Base-by-base conservation (phyloP, 37 sponge, comb jelly and placozoan species). In the Halisarca cf. caerulea region DNA sequence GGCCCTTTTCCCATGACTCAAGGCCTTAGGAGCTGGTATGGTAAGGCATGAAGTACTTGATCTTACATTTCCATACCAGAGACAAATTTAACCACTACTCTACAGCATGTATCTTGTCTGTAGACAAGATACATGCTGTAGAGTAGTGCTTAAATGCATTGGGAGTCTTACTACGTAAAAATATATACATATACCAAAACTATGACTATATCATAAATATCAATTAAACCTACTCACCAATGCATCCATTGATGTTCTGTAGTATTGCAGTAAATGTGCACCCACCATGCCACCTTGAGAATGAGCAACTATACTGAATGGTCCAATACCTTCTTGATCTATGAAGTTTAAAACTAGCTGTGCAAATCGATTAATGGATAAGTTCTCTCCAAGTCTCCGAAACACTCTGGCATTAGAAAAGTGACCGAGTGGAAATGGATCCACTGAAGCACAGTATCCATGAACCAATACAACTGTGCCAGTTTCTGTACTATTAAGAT, bases 261-360 rank as follows among this genome's bases (percentile, higher is more conserved):
- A 75, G 58, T 80, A 84, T 38, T 75, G 4, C 30, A 69, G 18
- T 59, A 84, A 32, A 55, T 84, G 77, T 2, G 38, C 3, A 34
- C 47, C 61, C 21, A 75, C 85, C 60, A 84, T 47, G 33, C 85
- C 85, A n/a, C 85, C 85, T 25, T 84, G 85, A 30, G 85, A 84
- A 60, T 84, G 85, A 23, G 78, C 85, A n/a, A 73, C 85, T 23
- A 84, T 71, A 55, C 85, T 57, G 37, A 51, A 84, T 7, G 54
- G 23, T 8, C 79, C 78, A n/a, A 75, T 32, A 11, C 44, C 8
- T 18, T 43, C 39, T 40, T 41, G 23, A 2, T 30, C 40, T 4
- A 51, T 35, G 38, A 84, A 84, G 11, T 81, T 45, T 24, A 7
- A 0, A 2, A 84, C 8, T 1, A 84, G 60, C 23, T 21, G n/a